phyloP scores from a whole-genome alignment of 2,113 vertebrate genomes.

The Syngnathus typhle region DNA sequence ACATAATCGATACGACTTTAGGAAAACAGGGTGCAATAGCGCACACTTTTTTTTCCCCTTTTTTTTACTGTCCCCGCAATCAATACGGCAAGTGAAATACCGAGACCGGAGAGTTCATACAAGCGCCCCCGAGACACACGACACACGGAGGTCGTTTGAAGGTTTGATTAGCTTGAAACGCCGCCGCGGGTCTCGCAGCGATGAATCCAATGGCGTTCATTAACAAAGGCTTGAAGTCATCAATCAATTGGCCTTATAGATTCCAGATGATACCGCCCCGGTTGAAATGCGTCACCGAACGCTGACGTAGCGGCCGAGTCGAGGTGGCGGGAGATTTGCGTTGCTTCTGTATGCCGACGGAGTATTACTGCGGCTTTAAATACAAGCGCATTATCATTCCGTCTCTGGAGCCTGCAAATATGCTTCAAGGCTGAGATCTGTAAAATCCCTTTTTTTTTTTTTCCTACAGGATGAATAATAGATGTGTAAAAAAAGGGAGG shows the following conservation, averaged over 20 bases:
- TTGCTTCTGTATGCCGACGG: constrained; percentile 38
- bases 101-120: constrained; percentile 16
- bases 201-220: constrained; percentile 59
- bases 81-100: constrained; percentile 48
- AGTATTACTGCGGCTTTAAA: constrained; percentile 53
- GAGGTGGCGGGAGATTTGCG: constrained; percentile 39
- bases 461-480: constrained; percentile 42
- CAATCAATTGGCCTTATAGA: constrained; percentile 55
- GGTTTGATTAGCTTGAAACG: constrained; percentile 39
- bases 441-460: constrained; percentile 42
- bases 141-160: constrained; percentile 35
- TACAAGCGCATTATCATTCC: constrained; percentile 53
- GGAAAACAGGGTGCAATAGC: constrained; percentile 55
- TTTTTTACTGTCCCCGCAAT: constrained; percentile 48
- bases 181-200: constrained; percentile 31
- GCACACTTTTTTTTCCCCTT: constrained; percentile 26
- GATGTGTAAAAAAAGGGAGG: constrained; percentile 39
- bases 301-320: constrained; percentile 22
- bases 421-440: constrained; percentile 42
- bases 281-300: constrained; percentile 46
- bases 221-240: constrained; percentile 56
- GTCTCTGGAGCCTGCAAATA: constrained; percentile 48
- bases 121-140: background rate
- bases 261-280: constrained; percentile 49
- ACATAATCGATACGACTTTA: constrained; percentile 59